Conservation (phyloP, 64 coral and sea anemone species). For the Platygyra sinensis region DNA sequence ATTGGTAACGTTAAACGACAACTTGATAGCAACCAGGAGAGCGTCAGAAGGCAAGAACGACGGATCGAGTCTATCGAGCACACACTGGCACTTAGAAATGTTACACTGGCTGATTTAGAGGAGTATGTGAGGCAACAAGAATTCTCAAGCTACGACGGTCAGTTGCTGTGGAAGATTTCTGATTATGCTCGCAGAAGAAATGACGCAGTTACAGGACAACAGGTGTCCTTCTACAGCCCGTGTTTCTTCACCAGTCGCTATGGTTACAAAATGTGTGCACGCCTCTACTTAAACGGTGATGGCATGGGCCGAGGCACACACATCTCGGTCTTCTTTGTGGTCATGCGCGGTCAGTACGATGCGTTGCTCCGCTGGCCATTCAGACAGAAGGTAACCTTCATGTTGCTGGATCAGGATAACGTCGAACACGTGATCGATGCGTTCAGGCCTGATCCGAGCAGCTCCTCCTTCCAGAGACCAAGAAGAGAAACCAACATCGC, state of each 20-base stretch:
- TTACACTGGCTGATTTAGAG: constrained; percentile 48
- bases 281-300: constrained; percentile 46
- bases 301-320: constrained; percentile 43
- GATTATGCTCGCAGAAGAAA: constrained; percentile 24
- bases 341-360: constrained; percentile 60
- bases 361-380: constrained; percentile 46
- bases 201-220: constrained; percentile 33
- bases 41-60: background rate
- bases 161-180: constrained; percentile 46
- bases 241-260: constrained; percentile 43
- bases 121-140: constrained; percentile 17
- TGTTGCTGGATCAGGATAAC: constrained; percentile 58
- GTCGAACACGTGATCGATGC: constrained; percentile 59
- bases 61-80: constrained; percentile 30
- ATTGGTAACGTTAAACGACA: constrained; percentile 13
- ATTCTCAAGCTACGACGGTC: constrained; percentile 22
- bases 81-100: constrained; percentile 29
- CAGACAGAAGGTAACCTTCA: constrained; percentile 57
- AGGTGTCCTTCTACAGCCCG: constrained; percentile 52
- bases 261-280: constrained; percentile 66
- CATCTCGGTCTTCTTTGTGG: constrained; percentile 39
- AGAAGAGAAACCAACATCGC: constrained; percentile 38
- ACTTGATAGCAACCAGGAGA: background rate
- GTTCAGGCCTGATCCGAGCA: constrained; percentile 51
- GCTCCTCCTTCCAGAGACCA: constrained; percentile 50